Conservation (phyloP, 1,140 invertebrate species). For the Drosophila willistoni region DNA sequence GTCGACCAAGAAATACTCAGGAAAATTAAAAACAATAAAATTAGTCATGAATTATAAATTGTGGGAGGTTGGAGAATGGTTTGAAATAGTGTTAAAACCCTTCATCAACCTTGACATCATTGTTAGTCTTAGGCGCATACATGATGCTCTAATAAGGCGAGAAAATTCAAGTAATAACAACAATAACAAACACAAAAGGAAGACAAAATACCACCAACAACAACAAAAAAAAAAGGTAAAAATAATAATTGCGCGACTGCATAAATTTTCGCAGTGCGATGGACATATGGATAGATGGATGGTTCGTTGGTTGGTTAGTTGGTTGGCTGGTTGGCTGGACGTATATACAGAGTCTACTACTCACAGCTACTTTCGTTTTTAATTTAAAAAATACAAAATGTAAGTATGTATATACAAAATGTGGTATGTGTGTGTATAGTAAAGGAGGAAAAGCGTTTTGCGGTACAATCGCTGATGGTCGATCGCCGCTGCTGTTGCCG, state of each 20-base stretch:
- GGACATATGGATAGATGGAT: constrained; percentile 3
- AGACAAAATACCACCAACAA: not conserved
- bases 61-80: no score
- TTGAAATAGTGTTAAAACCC: not conserved
- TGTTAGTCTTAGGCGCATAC: not conserved
- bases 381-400: constrained; percentile 58
- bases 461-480: constrained; percentile 47
- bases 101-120: constrained; percentile 21
- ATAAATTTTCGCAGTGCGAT: constrained; percentile 64
- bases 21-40: not conserved
- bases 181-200: constrained; percentile 20
- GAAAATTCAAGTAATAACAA: constrained; percentile 28
- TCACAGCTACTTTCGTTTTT: constrained; percentile 77
- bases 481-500: constrained; percentile 35
- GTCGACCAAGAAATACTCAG: constrained; percentile 18
- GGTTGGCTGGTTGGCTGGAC: not conserved
- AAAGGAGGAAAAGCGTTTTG: constrained; percentile 62
- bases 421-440: constrained; percentile 19
- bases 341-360: constrained; percentile 37
- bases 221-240: not conserved
- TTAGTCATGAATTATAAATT: not conserved
- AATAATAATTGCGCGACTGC: constrained; percentile 74
- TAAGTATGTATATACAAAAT: not conserved
- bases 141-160: constrained; percentile 30
- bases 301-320: not conserved